phyloP scores from a whole-genome alignment of 2,888 invertebrate species.

The Caenorhabditis plicata region DNA sequence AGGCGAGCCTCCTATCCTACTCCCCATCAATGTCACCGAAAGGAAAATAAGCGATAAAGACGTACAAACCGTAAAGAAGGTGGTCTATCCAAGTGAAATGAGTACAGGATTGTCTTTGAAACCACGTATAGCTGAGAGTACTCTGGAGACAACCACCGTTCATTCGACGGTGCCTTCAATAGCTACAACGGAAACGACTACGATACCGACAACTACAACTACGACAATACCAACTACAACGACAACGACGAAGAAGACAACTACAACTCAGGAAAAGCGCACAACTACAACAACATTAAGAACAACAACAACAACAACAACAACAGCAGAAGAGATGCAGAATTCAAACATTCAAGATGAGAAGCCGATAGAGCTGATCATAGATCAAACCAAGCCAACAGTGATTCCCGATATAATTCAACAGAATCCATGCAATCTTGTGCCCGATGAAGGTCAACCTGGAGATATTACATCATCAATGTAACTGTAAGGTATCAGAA shows the following conservation, averaged over 20 bases:
- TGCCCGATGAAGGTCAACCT: slow-evolving; percentile 36
- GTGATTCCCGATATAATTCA: slow-evolving; percentile 13
- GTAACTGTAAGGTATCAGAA: slow-evolving; percentile 3
- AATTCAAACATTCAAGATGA: no score
- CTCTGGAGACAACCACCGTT: background rate
- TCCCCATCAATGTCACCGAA: slow-evolving; percentile 26
- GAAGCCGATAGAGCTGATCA: background rate
- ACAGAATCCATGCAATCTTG: slow-evolving; percentile 37
- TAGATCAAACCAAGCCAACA: background rate
- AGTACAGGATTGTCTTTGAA: slow-evolving; percentile 9
- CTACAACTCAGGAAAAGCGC: background rate
- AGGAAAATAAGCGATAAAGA: no score
- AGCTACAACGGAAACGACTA: background rate
- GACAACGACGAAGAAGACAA: slow-evolving; percentile 6
- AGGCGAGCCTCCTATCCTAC: slow-evolving; percentile 37
- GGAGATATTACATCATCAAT: slow-evolving; percentile 18
- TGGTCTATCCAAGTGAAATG: slow-evolving; percentile 22
- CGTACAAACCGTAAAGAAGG: slow-evolving; percentile 19
- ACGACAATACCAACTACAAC: slow-evolving; percentile 7
- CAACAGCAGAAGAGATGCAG: no score
- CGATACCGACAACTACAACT: slow-evolving; percentile 1
- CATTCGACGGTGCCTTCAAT: background rate
- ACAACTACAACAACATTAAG: slow-evolving; percentile 1
- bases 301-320: background rate
- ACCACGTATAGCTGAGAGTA: slow-evolving; percentile 5